phyloP scores from a whole-genome alignment of 2,888 invertebrate species.

The Leucophora obtusa region DNA sequence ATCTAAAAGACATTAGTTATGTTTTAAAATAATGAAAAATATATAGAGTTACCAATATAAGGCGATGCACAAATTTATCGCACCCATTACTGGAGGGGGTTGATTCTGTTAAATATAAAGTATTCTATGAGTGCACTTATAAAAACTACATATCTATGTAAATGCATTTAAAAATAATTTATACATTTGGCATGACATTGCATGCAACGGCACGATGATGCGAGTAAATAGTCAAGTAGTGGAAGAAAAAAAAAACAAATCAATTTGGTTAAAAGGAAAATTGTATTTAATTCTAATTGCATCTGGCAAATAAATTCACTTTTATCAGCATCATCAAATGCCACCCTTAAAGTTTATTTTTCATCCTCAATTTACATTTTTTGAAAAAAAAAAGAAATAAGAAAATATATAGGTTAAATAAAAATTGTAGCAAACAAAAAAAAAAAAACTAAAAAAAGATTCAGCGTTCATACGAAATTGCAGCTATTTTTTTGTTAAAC shows the following conservation, averaged over 20 bases:
- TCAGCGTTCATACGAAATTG: not conserved
- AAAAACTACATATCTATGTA: no score
- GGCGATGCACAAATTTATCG: no score
- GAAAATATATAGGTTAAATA: not conserved
- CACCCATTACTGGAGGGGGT: no score
- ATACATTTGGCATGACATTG: constrained; percentile 1
- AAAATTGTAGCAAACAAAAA: not conserved
- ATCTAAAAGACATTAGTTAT: no score
- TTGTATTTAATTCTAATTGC: constrained; percentile 51
- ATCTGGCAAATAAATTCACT: constrained; percentile 49
- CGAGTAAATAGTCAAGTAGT: not conserved
- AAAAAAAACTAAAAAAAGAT: not conserved
- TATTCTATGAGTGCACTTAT: no score
- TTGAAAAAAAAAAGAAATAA: not conserved
- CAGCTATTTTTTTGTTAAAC: not conserved
- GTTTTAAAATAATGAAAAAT: no score
- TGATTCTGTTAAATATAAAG: no score
- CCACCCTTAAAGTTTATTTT: not conserved
- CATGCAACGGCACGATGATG: not conserved
- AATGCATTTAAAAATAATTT: not conserved
- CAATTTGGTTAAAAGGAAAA: constrained; percentile 53
- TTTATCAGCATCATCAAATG: constrained; percentile 43
- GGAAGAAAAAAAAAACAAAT: constrained; percentile 10
- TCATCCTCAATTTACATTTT: not conserved
- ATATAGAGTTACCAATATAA: no score